phyloP scores from a whole-genome alignment of 2,888 invertebrate genomes.

The Polyploca ridens region DNA sequence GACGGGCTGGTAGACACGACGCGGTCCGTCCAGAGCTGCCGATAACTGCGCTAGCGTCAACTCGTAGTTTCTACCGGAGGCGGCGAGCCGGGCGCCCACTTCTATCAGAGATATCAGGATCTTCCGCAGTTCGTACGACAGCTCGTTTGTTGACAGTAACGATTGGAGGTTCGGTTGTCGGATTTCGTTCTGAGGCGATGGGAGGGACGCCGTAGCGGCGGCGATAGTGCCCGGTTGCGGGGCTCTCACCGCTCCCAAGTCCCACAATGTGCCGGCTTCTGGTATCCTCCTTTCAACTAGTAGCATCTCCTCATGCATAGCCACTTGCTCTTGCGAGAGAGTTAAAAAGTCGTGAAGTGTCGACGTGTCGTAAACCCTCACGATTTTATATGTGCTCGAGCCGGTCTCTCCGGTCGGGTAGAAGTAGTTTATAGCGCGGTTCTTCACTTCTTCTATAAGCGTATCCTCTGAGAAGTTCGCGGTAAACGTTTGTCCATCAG shows the following conservation, averaged over 20 bases:
- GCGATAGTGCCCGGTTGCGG: slow-evolving; percentile 70
- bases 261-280: slow-evolving; percentile 73
- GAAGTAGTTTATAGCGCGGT: slow-evolving; percentile 68
- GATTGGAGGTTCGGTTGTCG: slow-evolving; percentile 76
- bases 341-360: slow-evolving; percentile 74
- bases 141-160: slow-evolving; percentile 72
- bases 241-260: slow-evolving; percentile 71
- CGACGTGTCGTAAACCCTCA: slow-evolving; percentile 65
- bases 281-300: slow-evolving; percentile 68
- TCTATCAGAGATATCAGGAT: slow-evolving; percentile 76
- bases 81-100: slow-evolving; percentile 74
- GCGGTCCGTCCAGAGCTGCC: slow-evolving; percentile 70
- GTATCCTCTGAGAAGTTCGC: slow-evolving; percentile 69
- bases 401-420: slow-evolving; percentile 72
- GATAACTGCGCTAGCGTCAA: slow-evolving; percentile 65
- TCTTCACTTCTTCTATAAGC: slow-evolving; percentile 72
- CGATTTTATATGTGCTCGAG: slow-evolving; percentile 66
- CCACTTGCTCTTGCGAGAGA: slow-evolving; percentile 66
- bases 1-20: slow-evolving; percentile 45
- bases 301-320: slow-evolving; percentile 68
- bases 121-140: slow-evolving; percentile 70
- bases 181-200: slow-evolving; percentile 55
- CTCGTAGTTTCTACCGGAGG: slow-evolving; percentile 72
- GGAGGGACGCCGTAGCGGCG: slow-evolving; percentile 72
- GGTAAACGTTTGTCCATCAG: slow-evolving; percentile 68